phyloP scores from a whole-genome alignment of 2,888 invertebrate species.

The Ashinkailepas kermadecensis region DNA sequence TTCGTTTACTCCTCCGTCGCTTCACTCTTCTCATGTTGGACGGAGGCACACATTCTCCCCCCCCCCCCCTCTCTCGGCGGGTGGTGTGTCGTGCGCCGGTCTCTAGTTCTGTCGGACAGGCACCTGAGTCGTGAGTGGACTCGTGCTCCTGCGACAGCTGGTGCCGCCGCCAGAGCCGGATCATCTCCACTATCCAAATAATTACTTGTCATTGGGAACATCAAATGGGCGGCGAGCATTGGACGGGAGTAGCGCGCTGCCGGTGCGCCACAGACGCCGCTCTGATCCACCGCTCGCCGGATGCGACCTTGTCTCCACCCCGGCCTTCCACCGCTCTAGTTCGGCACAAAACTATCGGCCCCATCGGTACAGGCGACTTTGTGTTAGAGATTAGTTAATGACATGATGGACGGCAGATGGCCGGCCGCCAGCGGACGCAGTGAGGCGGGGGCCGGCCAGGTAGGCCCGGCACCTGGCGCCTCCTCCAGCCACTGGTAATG shows the following conservation, averaged over 20 bases:
- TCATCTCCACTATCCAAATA: constrained; percentile 11
- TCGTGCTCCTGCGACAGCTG: neutral
- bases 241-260: neutral
- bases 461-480: neutral
- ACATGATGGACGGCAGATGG: constrained; percentile 4
- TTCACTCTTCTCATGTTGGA: too few relatives aligned
- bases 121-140: too few relatives aligned
- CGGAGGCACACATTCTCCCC: too few relatives aligned
- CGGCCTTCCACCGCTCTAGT: neutral
- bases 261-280: neutral
- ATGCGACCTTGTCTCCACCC: neutral
- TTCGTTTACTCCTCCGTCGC: too few relatives aligned
- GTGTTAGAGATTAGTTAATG: constrained; percentile 14
- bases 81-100: too few relatives aligned
- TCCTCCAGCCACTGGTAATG: neutral
- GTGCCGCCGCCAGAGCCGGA: too few relatives aligned
- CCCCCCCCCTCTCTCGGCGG: too few relatives aligned
- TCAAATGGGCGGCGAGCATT: neutral
- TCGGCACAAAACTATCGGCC: constrained; percentile 14
- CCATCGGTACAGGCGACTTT: constrained; percentile 12
- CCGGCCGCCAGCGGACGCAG: neutral
- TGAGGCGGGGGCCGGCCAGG: neutral
- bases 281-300: neutral
- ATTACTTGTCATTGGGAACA: neutral
- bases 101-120: too few relatives aligned